Evolutionary conservation across 2,888 invertebrate genomes (phyloP), one percentile per base, ranked within the genome.

Genomic region (Glyphotaelius pellucidus): DNA sequence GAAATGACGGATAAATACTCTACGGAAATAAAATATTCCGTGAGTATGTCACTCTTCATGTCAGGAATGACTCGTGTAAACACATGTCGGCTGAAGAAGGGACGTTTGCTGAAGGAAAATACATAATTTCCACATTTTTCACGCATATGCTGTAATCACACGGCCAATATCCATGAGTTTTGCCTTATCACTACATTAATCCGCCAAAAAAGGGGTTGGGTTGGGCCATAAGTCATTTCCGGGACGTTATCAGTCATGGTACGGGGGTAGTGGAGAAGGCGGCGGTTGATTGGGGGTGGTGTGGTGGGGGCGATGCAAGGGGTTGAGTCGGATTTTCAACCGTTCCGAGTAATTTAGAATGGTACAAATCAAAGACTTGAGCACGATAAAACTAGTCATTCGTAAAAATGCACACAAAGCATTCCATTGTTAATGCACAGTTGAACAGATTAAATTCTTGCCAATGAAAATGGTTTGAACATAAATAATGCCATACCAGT

Each of bases 161-260:
- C 91, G 91, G 32, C 86, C 93, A 90, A 93, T 93, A 92, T 90
- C 92, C 92, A 91, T 89, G 89, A 91, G 90, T 92, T 89, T 89
- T 81, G 52, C 89, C 91, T 93, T 93, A 93, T 93, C 93, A 89
- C 85, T 80, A 90, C 92, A 92, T 93, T 92, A 92, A 93, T 93
- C 93, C 93, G 91, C 92, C 91, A 87, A 90, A 93, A 92, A 92
- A 92, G 92, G 92, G 92, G 93, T 92, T 90, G 86, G 92, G 92
- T 85, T 79, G 90, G 88, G 93, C 90, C 89, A 93, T 93, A 93
- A 93, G 93, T 93, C 93, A 93, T 93, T 93, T 93, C 93, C 93
- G 93, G 93, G 87, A 92, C 92, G 92, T 93, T 93, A 93, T 93
- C 93, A 80, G 88, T 79, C 88, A 90, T 80, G 90, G 67, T 85